These are phyloP conservation scores for Protosalanx chinensis DNA, from an alignment of 2,797 vertebrate species.

Conservation along the genomic window DNA sequence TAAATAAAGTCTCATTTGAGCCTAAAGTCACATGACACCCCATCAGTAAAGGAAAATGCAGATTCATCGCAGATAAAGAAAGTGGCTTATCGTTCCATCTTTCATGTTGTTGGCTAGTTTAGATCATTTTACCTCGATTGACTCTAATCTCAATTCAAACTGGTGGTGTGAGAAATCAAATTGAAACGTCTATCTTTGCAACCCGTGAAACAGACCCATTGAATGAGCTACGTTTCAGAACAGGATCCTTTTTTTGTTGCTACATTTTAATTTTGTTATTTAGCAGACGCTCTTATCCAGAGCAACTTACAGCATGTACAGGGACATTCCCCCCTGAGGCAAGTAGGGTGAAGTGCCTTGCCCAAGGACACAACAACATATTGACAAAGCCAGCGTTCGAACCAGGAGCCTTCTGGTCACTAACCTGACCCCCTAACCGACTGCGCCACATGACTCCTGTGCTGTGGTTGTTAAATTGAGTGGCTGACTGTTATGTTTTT, in stretches of 20 bases:
- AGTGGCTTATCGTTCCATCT: constrained; percentile 10
- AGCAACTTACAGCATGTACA: no score
- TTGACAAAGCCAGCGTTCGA: no score
- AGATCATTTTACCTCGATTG: neutral
- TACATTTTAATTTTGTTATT: no score
- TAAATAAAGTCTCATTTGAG: constrained; percentile 45
- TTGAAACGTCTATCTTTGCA: neutral
- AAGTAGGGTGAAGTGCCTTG: no score
- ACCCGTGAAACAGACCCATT: neutral
- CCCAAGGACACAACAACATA: no score
- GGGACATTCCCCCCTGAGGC: no score
- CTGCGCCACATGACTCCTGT: neutral
- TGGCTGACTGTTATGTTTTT: neutral
- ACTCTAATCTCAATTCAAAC: neutral
- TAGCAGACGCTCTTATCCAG: no score
- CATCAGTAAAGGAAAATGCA: constrained; percentile 26
- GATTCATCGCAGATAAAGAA: constrained; percentile 32
- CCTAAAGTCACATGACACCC: constrained; percentile 29
- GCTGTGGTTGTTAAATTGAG: neutral
- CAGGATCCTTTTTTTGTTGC: neutral
- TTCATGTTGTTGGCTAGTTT: neutral
- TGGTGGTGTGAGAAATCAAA: neutral
- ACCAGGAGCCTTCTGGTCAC: no score
- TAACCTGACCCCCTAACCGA: no score
- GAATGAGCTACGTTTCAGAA: neutral